Base-by-base conservation (phyloP, 1,140 invertebrate genomes). In the Uloborus diversus region DNA sequence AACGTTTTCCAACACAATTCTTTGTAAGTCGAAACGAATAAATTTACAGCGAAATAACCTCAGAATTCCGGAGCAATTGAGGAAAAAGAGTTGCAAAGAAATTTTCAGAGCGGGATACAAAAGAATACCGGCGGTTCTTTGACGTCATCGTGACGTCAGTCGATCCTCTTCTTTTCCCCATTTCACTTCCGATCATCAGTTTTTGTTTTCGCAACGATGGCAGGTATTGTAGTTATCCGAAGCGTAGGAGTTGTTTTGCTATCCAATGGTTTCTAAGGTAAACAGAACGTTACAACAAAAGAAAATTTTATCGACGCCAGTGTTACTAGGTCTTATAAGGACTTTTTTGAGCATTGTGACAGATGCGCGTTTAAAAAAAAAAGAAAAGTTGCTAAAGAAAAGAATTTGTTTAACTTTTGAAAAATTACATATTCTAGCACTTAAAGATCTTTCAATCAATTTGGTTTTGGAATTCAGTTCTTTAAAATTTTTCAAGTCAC, bases 211-310 rank as follows among this genome's bases (percentile, higher is more conserved):
- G 49, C 73, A 76, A 76, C 73, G 62, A 51, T 56, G 47, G 73
- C 61, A 53, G 61, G 57, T 62, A 75, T 75, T 62, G 51, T 30
- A 47, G 20, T 71, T 71, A 56, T 32, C 32, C 27, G 56, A 27
- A 28, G 73, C 56, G 73, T 76, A 56, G 73, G 73, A 20, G 73
- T 65, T 76, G 73, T 76, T 76, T 76, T 64, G 35, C 73, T 76
- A 76, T 35, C 47, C 62, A 47, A n/a, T 56, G 73, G 73, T 76
- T 76, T 76, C 73, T 61, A 76, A 76, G 73, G 73, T 76, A 76
- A 76, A 76, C 73, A 76, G 65, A 76, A 76, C 73, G 65, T 25
- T 56, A 42, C 62, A 59, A 64, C 30, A 56, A 33, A 42, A 64
- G 35, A 37, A 47, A 53, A 37, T 37, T 9, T 14, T 37, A 56